Percentiles rank a stretch among this genome's conserved stretches.
These are phyloP conservation scores for Martes martes DNA, from an alignment of 2,113 vertebrate genomes.

Conservation along the genomic window DNA sequence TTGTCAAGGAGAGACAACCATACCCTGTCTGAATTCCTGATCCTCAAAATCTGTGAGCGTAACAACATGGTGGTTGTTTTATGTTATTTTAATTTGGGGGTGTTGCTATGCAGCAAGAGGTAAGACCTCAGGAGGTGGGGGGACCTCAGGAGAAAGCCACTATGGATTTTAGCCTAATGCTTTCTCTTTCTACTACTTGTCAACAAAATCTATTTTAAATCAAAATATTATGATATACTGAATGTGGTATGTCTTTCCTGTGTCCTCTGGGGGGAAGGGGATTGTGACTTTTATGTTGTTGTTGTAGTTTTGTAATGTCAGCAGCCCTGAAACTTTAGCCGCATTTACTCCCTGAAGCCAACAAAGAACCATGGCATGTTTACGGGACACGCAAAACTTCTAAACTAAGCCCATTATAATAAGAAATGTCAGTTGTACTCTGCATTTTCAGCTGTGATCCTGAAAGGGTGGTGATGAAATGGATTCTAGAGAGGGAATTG, in stretches of 20 bases:
- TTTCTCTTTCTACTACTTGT: neutral
- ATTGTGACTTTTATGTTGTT: neutral
- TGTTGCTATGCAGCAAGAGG: neutral
- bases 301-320: neutral
- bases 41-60: neutral
- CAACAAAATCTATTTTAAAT: slow-evolving; percentile 29
- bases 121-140: too few species aligned
- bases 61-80: neutral
- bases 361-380: neutral
- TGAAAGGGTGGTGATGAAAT: neutral
- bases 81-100: neutral
- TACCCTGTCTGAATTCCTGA: neutral
- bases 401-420: neutral
- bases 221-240: neutral
- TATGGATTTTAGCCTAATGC: neutral
- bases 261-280: neutral
- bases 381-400: neutral
- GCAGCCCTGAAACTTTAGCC: neutral
- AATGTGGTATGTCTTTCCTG: neutral
- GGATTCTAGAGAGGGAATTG: neutral
- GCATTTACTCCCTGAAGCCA: neutral
- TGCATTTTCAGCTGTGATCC: neutral
- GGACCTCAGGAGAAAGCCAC: neutral
- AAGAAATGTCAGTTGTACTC: neutral
- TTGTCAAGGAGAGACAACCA: neutral